Conservation (phyloP, 2,113 vertebrate species). For the Limanda limanda region DNA sequence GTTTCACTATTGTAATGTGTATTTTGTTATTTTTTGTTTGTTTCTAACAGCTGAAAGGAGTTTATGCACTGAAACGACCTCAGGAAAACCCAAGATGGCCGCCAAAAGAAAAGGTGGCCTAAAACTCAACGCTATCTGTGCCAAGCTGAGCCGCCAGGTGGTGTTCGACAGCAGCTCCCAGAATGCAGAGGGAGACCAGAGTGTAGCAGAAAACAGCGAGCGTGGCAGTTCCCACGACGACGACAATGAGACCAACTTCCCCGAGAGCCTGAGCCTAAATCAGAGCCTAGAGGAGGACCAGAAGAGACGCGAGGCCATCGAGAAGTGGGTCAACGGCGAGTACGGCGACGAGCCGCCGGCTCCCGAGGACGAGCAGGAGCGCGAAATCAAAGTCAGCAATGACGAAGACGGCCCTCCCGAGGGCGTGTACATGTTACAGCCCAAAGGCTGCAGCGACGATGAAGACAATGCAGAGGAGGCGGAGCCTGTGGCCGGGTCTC, state of each 20-base stretch:
- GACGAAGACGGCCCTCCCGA: slow-evolving; percentile 88
- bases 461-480: slow-evolving; percentile 89
- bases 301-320: slow-evolving; percentile 94
- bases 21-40: neutral
- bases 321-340: slow-evolving; percentile 99
- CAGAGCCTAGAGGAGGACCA: slow-evolving; percentile 94
- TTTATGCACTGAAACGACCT: slow-evolving; percentile 95
- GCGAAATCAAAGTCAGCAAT: slow-evolving; percentile 74
- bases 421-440: slow-evolving; percentile 98
- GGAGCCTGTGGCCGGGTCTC: slow-evolving; percentile 75
- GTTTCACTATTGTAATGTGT: neutral
- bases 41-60: slow-evolving; percentile 92
- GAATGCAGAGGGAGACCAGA: slow-evolving; percentile 85
- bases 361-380: slow-evolving; percentile 72
- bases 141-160: slow-evolving; percentile 99
- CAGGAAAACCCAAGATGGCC: slow-evolving; percentile 98
- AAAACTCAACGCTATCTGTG: slow-evolving; percentile 99
- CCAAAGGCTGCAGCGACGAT: slow-evolving; percentile 96
- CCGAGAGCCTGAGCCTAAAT: slow-evolving; percentile 81
- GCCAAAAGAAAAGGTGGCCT: slow-evolving; percentile 99
- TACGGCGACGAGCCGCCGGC: slow-evolving; percentile 89
- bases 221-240: slow-evolving; percentile 86
- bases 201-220: slow-evolving; percentile 84
- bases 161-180: slow-evolving; percentile 91
- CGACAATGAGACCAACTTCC: slow-evolving; percentile 82